A percentile compares a stretch with the other conserved stretches of the same genome.
Evolutionary conservation across 2,797 vertebrate genomes (phyloP).

Genomic region (Hylomyscus alleni): DNA sequence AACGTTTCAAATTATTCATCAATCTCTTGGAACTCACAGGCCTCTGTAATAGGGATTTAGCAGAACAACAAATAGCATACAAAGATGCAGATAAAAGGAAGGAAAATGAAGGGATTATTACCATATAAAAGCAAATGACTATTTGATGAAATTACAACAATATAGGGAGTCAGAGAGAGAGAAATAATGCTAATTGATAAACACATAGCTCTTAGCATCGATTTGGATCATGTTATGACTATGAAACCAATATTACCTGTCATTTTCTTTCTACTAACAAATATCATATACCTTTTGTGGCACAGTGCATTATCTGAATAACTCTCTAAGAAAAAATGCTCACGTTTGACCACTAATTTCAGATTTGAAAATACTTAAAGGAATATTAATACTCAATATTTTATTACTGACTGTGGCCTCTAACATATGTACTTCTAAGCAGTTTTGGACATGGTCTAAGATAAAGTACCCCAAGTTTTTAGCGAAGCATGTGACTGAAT

Average conservation of each 20-base stretch:
- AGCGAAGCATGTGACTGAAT: background rate
- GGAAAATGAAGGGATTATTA: conserved; percentile 90
- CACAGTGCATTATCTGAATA: conserved; percentile 11
- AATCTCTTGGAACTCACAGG: conserved; percentile 88
- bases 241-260: conserved; percentile 84
- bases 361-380: conserved; percentile 66
- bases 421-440: background rate
- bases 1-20: conserved; percentile 92
- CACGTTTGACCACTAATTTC: background rate
- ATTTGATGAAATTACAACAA: conserved; percentile 90
- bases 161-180: conserved; percentile 84
- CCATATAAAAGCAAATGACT: conserved; percentile 89
- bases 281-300: background rate
- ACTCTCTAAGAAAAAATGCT: background rate
- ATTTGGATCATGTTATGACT: conserved; percentile 82
- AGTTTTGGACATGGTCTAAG: background rate
- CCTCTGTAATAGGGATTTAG: conserved; percentile 89
- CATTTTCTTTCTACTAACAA: conserved; percentile 81
- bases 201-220: conserved; percentile 84
- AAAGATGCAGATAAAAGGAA: conserved; percentile 90
- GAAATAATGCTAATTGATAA: conserved; percentile 89
- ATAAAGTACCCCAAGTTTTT: background rate
- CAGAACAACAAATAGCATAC: conserved; percentile 89
- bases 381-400: background rate
- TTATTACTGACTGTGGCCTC: background rate